Conservation (phyloP, 2,113 vertebrate genomes). For the Anarhynchus alexandrinus region DNA sequence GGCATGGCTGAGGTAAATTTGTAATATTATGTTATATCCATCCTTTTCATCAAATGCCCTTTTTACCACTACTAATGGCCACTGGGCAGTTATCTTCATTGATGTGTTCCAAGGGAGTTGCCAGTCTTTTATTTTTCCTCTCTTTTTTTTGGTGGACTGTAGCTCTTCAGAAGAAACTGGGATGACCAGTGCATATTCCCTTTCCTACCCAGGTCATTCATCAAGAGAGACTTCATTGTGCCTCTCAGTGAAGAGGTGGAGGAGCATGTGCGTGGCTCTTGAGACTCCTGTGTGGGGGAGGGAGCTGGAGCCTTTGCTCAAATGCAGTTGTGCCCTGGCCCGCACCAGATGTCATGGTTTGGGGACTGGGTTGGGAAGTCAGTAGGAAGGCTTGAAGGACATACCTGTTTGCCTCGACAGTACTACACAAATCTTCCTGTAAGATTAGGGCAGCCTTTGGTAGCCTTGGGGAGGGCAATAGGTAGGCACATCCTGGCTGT, state of each 20-base stretch:
- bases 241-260: not conserved
- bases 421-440: not conserved
- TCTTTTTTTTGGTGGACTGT: not conserved
- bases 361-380: not conserved
- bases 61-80: not conserved
- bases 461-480: not conserved
- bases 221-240: not conserved
- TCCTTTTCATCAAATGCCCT: not conserved
- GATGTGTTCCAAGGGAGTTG: not conserved
- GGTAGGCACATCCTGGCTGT: not conserved
- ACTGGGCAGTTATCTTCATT: not conserved
- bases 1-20: not conserved
- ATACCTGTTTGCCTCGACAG: not conserved
- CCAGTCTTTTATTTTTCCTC: not conserved
- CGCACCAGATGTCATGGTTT: not conserved
- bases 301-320: not conserved
- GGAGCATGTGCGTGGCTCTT: not conserved
- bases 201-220: not conserved
- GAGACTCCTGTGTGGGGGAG: not conserved
- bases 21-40: not conserved
- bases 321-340: not conserved
- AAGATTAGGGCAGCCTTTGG: not conserved
- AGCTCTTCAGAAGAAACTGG: not conserved
- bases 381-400: not conserved
- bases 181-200: not conserved